phyloP scores from a whole-genome alignment of 2,888 invertebrate species.

The Mythimna ferrago region DNA sequence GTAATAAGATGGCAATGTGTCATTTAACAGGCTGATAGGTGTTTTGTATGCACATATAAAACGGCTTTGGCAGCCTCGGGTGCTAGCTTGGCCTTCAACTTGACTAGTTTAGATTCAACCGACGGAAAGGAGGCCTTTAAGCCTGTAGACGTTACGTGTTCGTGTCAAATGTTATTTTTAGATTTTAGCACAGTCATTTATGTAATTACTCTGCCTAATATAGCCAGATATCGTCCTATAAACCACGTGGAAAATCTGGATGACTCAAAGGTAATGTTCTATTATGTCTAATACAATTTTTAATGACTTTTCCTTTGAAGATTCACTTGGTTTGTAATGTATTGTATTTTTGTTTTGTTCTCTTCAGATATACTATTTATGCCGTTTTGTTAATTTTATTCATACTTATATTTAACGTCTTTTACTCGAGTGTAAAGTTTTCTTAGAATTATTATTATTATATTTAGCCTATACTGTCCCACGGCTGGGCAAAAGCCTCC shows the following conservation, averaged over 20 bases:
- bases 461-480: no score
- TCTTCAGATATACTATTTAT: no score
- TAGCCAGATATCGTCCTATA: background rate
- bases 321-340: no score
- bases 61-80: constrained; percentile 51
- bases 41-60: constrained; percentile 70
- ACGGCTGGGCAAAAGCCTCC: no score
- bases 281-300: no score
- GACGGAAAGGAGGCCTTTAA: constrained; percentile 30
- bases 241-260: background rate
- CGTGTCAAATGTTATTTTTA: constrained; percentile 26
- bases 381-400: no score
- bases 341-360: no score
- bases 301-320: no score
- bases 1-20: constrained; percentile 61
- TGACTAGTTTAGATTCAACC: constrained; percentile 68
- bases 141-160: constrained; percentile 30
- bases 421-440: no score
- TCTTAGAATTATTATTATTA: no score
- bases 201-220: background rate
- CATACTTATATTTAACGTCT: no score
- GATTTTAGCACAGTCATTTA: background rate
- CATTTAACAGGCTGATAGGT: constrained; percentile 54
- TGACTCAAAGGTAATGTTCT: no score
- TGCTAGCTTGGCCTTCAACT: constrained; percentile 70